Conservation (phyloP, 2,797 vertebrate species). For the Tadarida brasiliensis region DNA sequence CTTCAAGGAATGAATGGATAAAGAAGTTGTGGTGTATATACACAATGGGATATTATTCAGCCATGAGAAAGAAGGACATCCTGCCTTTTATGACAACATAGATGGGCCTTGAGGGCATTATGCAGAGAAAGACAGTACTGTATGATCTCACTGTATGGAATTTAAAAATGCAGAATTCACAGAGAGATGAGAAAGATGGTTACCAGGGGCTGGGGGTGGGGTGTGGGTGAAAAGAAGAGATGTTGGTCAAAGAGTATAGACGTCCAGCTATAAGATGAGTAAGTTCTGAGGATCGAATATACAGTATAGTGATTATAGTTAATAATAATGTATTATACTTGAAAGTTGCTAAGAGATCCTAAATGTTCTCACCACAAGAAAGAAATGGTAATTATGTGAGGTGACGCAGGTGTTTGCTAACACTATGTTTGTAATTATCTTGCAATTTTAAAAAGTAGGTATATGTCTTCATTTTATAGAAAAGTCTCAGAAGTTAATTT, state of each 20-base stretch:
- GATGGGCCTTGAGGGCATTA: background rate
- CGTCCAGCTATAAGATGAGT: background rate
- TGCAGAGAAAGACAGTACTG: background rate
- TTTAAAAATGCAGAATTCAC: background rate
- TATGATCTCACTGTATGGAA: background rate
- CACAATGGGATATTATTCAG: background rate
- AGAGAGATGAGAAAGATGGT: background rate
- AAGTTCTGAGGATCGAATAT: background rate
- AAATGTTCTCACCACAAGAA: background rate
- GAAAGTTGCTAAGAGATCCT: background rate
- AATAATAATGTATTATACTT: background rate
- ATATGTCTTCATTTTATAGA: background rate
- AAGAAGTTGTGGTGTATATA: background rate
- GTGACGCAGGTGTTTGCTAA: background rate
- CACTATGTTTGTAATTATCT: background rate
- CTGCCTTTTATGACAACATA: background rate
- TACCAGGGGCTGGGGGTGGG: background rate
- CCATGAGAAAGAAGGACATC: background rate
- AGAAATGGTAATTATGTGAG: background rate
- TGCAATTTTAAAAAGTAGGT: background rate
- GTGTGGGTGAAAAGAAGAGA: background rate
- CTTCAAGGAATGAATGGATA: background rate
- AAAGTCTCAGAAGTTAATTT: background rate
- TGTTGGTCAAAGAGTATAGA: background rate
- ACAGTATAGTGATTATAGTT: background rate